Evolutionary conservation across 1,140 invertebrate species (phyloP), one percentile per base, ranked within the genome.

Genomic region (Acarapis woodi): DNA sequence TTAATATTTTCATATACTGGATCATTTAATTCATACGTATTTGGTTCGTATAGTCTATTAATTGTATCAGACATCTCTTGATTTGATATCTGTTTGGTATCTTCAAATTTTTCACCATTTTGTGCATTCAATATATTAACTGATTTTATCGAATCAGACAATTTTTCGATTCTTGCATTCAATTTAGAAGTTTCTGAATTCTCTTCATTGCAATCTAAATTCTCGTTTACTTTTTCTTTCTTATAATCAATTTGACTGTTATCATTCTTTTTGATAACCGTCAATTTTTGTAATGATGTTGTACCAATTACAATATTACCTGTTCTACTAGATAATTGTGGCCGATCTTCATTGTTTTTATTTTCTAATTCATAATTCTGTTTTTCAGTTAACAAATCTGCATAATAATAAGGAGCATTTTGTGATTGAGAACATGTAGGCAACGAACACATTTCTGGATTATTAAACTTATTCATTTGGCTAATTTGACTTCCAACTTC

Each of bases 361-460:
- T 42, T 38, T 18, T 40, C n/a, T 24, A 43, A 41, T 40, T 39
- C 33, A 35, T 25, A 21, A 39, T 40, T 23, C 29, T 39, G 28
- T 28, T 21, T 21, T 42, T 43, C 38, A 9, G 30, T 15, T 19
- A 57, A 43, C n/a, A 78, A 54, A 53, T 82, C 76, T 0, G 75
- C 78, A 53, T 79, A 79, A 48, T 82, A 80, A 49, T 80, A 78
- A 1, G 75, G 75, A 12, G 73, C 73, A 22, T 35, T 14, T 38
- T 21, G 12, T 12, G 19, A 23, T 24, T 12, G 4, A 3, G 12
- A 29, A 12, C 15, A 12, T 29, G 12, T 29, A 31, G 6, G 8
- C 14, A 12, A 15, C 5, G 2, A 1, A 16, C 16, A 3, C 20
- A 6, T 19, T 6, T 29, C 4, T 29, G 4, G 4, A 4, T 15